These are phyloP conservation scores for Pogonus chalceus DNA, from an alignment of 1,140 invertebrate genomes.

Conservation along the genomic window DNA sequence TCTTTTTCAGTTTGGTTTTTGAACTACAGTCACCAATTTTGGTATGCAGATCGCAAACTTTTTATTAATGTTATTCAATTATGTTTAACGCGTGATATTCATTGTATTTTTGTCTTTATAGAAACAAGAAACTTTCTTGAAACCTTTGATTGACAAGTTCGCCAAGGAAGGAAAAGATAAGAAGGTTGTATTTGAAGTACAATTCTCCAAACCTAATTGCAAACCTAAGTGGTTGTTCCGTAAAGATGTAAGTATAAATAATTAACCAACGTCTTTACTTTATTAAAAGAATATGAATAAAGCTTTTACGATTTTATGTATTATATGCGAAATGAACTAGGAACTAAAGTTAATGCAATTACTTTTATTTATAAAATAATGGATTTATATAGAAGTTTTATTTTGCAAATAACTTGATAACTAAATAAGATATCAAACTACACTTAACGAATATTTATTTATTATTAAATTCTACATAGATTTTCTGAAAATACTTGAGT, in stretches of 20 bases:
- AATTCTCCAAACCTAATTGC: conserved; percentile 81
- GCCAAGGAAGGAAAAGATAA: conserved; percentile 97
- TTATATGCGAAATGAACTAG: too few species aligned
- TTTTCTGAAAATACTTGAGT: too few species aligned
- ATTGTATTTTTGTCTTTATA: conserved; percentile 41
- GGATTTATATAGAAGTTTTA: too few species aligned
- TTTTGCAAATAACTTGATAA: too few species aligned
- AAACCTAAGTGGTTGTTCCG: conserved; percentile 89
- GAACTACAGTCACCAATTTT: conserved; percentile 15
- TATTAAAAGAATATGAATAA: too few species aligned
- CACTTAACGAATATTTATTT: too few species aligned
- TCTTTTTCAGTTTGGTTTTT: conserved; percentile 19
- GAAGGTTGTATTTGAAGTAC: conserved; percentile 79
- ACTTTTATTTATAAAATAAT: too few species aligned
- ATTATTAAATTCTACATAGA: too few species aligned
- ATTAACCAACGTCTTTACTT: too few species aligned
- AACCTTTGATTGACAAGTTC: conserved; percentile 86
- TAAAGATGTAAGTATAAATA: conserved; percentile 71
- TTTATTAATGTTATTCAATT: conserved; percentile 9
- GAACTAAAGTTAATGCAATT: too few species aligned
- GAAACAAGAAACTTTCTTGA: conserved; percentile 93
- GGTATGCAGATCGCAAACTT: conserved; percentile 9
- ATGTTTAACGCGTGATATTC: neutral
- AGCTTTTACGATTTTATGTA: too few species aligned
- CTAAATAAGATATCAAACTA: too few species aligned